Evolutionary conservation across 2,888 invertebrate species (phyloP).

Genomic region (Stomorhina lunata): DNA sequence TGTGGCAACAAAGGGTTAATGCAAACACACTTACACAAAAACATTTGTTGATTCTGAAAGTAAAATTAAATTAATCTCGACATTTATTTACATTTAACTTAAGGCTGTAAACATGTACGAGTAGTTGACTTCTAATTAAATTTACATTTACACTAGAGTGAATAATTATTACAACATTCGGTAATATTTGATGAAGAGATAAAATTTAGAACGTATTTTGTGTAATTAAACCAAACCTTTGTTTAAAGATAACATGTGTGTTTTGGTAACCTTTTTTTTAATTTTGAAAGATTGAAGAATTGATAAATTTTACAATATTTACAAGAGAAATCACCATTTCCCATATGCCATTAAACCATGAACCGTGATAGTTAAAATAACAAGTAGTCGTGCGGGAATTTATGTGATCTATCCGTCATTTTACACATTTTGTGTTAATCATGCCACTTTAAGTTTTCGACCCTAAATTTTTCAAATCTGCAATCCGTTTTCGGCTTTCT

Average conservation of each 20-base stretch:
- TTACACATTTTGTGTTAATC: too few species aligned
- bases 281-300: too few species aligned
- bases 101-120: neutral
- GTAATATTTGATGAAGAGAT: slow-evolving; percentile 2
- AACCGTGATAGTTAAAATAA: too few species aligned
- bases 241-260: slow-evolving; percentile 10
- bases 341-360: too few species aligned
- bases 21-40: neutral
- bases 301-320: too few species aligned
- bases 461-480: too few species aligned
- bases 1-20: slow-evolving; percentile 21
- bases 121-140: slow-evolving; percentile 39
- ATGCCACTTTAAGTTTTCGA: too few species aligned
- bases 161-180: slow-evolving; percentile 28
- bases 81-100: neutral
- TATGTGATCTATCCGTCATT: too few species aligned
- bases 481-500: too few species aligned
- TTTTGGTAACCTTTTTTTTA: neutral
- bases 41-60: neutral
- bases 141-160: slow-evolving; percentile 39
- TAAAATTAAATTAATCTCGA: neutral
- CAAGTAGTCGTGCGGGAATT: too few species aligned
- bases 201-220: neutral
- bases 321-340: too few species aligned
- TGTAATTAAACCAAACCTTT: slow-evolving; percentile 6